Conservation (phyloP, 2,113 vertebrate genomes). For the Chelonoidis abingdonii region DNA sequence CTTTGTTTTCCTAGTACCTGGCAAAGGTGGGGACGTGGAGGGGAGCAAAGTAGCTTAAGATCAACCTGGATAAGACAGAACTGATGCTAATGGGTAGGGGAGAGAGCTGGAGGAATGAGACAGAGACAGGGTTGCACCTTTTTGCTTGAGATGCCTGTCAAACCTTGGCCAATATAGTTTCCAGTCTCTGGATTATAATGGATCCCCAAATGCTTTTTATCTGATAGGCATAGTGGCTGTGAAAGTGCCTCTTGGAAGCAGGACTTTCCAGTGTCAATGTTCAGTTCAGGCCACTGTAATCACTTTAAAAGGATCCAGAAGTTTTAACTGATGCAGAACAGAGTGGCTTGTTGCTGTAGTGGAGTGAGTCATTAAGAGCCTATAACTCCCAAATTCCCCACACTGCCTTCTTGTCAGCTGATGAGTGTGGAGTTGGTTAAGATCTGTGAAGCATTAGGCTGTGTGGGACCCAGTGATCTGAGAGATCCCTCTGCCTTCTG, state of each 20-base stretch:
- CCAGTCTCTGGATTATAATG: not conserved
- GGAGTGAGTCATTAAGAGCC: not conserved
- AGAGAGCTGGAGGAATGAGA: not conserved
- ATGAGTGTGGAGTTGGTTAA: not conserved
- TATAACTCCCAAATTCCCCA: not conserved
- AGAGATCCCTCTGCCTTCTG: not conserved
- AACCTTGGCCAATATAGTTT: not conserved
- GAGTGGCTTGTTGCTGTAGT: not conserved
- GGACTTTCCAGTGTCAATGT: not conserved
- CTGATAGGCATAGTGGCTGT: rapidly evolving
- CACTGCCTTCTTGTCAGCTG: not conserved
- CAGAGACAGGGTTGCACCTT: not conserved
- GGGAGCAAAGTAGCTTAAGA: not conserved
- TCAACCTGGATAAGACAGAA: not conserved
- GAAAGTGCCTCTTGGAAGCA: not conserved
- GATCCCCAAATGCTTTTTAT: not conserved
- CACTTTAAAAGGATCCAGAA: not conserved
- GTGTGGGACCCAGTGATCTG: rapidly evolving
- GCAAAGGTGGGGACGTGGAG: not conserved
- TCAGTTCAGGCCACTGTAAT: not conserved
- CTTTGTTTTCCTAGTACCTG: not conserved
- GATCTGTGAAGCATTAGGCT: slow-evolving; percentile 18
- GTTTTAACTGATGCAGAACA: not conserved
- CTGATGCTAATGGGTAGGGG: not conserved
- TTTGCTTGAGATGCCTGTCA: not conserved